Conservation (phyloP, 2,113 vertebrate species). For the Holacanthus passer region DNA sequence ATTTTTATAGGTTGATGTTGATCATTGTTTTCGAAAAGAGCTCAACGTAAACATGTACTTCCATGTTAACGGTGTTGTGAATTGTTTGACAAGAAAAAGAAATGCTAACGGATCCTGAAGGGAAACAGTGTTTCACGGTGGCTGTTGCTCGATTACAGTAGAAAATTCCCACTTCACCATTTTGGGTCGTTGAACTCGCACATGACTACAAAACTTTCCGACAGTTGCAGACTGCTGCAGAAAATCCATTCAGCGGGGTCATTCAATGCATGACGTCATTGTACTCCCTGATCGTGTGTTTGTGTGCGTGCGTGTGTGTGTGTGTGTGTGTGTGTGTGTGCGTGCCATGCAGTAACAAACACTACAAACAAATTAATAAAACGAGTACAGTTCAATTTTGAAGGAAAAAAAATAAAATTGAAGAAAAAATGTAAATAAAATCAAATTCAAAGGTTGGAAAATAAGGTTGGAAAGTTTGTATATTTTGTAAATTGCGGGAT, state of each 20-base stretch:
- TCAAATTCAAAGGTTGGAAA: not conserved
- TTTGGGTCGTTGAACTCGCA: not conserved
- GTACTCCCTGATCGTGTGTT: not conserved
- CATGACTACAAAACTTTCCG: not conserved
- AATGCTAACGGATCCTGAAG: not conserved
- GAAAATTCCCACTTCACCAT: not conserved
- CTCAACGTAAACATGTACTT: not conserved
- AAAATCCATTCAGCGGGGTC: conserved; percentile 2
- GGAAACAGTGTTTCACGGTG: not conserved
- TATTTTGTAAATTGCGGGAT: not conserved
- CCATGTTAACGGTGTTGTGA: not conserved
- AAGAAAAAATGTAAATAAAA: not conserved
- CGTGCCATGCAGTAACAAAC: not conserved
- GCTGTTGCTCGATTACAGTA: not conserved
- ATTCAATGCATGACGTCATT: conserved; percentile 35
- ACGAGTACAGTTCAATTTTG: not conserved
- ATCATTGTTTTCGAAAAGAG: not conserved
- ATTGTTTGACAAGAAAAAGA: not conserved
- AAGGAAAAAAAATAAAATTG: not conserved
- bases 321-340: not conserved
- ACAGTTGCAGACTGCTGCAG: not conserved
- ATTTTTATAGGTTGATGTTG: not conserved
- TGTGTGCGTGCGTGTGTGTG: conserved; percentile 4
- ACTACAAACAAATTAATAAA: not conserved
- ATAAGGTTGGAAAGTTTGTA: not conserved